These are phyloP conservation scores for Tiliacea aurago DNA, from an alignment of 2,888 invertebrate species.

Conservation along the genomic window DNA sequence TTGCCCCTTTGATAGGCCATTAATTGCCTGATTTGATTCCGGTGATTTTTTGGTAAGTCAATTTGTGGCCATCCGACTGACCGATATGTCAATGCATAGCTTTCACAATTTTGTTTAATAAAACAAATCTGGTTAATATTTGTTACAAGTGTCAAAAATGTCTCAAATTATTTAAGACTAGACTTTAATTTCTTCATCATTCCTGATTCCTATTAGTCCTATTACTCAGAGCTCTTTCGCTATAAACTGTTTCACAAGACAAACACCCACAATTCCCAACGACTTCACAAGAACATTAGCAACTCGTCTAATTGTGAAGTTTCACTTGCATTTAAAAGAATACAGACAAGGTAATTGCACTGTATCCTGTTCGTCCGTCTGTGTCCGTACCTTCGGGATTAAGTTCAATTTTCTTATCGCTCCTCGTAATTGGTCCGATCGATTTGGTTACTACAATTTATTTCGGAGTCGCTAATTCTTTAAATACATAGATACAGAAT, in stretches of 20 bases:
- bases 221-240: background rate
- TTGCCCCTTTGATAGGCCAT: too few species aligned
- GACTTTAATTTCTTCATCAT: background rate
- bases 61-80: background rate
- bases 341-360: conserved; percentile 85
- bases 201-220: background rate
- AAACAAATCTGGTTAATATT: background rate
- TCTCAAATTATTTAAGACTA: too few species aligned
- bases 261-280: conserved; percentile 29
- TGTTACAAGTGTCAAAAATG: background rate
- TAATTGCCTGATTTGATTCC: background rate
- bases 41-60: background rate
- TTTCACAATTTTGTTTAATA: background rate
- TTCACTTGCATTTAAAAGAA: conserved; percentile 76
- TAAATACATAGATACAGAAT: conserved; percentile 34
- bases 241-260: background rate
- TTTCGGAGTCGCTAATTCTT: conserved; percentile 69
- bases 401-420: conserved; percentile 67
- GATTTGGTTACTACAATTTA: conserved; percentile 59
- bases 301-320: conserved; percentile 68
- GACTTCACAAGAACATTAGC: conserved; percentile 45
- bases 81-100: too few species aligned
- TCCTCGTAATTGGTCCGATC: conserved; percentile 62
- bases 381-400: conserved; percentile 61
- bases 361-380: conserved; percentile 81